These are phyloP conservation scores for Agrotis exclamationis DNA, from an alignment of 2,888 invertebrate genomes.

Conservation along the genomic window DNA sequence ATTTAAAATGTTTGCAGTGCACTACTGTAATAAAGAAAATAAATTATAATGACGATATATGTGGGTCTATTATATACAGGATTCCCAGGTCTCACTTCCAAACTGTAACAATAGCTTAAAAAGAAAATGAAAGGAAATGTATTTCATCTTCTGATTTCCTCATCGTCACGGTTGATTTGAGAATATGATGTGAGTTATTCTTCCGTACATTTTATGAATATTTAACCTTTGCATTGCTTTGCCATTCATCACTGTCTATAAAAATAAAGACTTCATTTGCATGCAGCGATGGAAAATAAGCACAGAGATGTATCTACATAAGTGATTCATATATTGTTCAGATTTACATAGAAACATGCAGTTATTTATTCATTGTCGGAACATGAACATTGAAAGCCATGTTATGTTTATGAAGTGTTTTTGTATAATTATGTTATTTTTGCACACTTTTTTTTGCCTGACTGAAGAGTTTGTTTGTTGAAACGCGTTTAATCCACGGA, in stretches of 20 bases:
- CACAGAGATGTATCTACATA: constrained; percentile 38
- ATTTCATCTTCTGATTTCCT: not conserved
- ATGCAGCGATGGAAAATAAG: constrained; percentile 42
- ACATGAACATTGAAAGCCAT: constrained; percentile 6
- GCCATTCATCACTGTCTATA: constrained; percentile 11
- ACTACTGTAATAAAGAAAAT: too few relatives aligned
- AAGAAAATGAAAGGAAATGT: too few relatives aligned
- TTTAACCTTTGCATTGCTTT: constrained; percentile 13
- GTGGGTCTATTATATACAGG: too few relatives aligned
- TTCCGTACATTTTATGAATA: not conserved
- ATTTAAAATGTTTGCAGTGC: too few relatives aligned
- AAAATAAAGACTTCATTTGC: constrained; percentile 47
- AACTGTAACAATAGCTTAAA: too few relatives aligned
- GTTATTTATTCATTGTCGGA: constrained; percentile 42
- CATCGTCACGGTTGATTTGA: constrained; percentile 17
- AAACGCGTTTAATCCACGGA: too few relatives aligned
- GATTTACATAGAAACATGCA: constrained; percentile 48
- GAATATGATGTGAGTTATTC: not conserved
- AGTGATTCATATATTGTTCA: constrained; percentile 40
- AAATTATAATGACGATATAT: too few relatives aligned
- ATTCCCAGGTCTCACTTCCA: too few relatives aligned
- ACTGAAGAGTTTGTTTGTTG: too few relatives aligned
- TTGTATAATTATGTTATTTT: too few relatives aligned
- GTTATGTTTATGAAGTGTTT: constrained; percentile 40
- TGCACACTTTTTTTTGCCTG: too few relatives aligned